Evolutionary conservation across 2,113 vertebrate genomes (phyloP), one percentile per base, ranked within the genome.

Genomic region (Archilochus colubris): DNA sequence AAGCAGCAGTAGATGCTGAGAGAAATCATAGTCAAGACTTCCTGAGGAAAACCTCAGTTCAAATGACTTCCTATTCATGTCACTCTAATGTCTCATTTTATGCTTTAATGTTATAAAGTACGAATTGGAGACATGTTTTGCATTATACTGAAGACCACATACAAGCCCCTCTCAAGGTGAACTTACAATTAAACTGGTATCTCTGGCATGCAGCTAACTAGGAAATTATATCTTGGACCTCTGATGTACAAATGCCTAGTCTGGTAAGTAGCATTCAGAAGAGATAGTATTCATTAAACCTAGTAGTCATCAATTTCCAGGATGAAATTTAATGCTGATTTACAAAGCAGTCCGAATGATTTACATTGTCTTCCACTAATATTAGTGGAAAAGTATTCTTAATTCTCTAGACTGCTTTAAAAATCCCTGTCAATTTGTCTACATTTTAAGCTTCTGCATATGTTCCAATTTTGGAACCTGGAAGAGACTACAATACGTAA

Each of bases 401-500:
- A 88, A 90, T 92, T 50, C 30, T 67, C 48, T 74, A 91, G 86
- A 77, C 69, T 90, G 72, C 36, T 89, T 89, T 89, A 55, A 94
- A 94, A 82, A 73, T 82, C 31, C 23, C 19, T 88, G 73, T 88
- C 83, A 90, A 64, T 1, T 1, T 81, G 48, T 93, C 92, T 92
- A 44, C 43, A 75, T 83, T 88, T 96, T 83, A 75, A 83, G 18
- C 12, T 88, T 83, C 80, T 67, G 14, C 61, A 64, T 53, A 46
- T 75, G 83, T 83, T 94, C 69, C 38, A 78, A 10, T 78, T 95
- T 78, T 86, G 77, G 76, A 92, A 91, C 23, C 33, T 83, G 21
- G 30, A 70, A 67, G 48, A 81, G 20, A 81, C 27, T 64, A 81
- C 31, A 88, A 73, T 61, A 46, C 25, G 7, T 43, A 57, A 78